phyloP scores from a whole-genome alignment of 2,888 invertebrate genomes.

The Zygaena filipendulae region DNA sequence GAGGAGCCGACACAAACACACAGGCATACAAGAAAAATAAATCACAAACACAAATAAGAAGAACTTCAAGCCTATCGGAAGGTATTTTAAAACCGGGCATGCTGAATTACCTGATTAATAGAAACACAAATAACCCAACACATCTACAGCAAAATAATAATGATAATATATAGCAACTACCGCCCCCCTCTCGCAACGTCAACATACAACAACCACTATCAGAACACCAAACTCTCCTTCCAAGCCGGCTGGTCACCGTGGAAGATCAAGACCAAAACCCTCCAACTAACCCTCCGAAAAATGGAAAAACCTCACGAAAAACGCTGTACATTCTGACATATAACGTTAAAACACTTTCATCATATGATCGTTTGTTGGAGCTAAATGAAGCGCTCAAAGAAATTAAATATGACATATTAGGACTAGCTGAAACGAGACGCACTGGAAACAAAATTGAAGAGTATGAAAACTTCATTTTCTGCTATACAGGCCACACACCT shows the following conservation, averaged over 20 bases:
- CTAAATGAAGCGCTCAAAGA: constrained; percentile 3
- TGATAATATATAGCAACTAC: constrained; percentile 1
- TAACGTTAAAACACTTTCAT: background rate
- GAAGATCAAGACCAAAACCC: too few species aligned
- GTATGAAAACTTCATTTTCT: constrained; percentile 17
- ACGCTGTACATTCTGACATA: too few species aligned
- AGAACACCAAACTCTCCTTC: constrained; percentile 1
- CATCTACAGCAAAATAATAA: constrained; percentile 3
- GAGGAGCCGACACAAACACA: constrained; percentile 1
- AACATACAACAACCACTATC: constrained; percentile 1
- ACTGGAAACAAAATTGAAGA: constrained; percentile 19
- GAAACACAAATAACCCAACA: constrained; percentile 1
- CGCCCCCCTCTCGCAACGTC: constrained; percentile 1
- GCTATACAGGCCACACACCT: constrained; percentile 17
- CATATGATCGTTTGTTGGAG: background rate
- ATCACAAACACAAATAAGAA: constrained; percentile 7
- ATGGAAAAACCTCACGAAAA: too few species aligned
- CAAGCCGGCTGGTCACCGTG: background rate
- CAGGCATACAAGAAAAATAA: constrained; percentile 13
- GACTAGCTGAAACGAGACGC: constrained; percentile 7
- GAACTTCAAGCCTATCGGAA: constrained; percentile 9
- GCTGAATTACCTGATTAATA: constrained; percentile 4
- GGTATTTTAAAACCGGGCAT: constrained; percentile 6
- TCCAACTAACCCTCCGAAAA: too few species aligned
- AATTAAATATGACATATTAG: constrained; percentile 2